Conservation (phyloP, 2,797 vertebrate species). For the Danio jaintianensis region DNA sequence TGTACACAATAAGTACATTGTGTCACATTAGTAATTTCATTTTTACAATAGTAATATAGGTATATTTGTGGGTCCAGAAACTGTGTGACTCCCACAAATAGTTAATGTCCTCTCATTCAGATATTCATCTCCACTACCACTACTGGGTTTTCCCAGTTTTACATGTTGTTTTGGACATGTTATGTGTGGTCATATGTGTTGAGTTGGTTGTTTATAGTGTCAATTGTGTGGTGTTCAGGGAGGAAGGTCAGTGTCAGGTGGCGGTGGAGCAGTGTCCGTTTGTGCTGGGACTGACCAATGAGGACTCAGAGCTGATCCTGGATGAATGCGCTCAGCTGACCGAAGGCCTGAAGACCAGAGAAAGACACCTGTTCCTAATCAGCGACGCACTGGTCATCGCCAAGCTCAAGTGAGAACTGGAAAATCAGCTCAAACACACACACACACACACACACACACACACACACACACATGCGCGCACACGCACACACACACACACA, state of each 20-base stretch:
- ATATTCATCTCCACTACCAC: not conserved
- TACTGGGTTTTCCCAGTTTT: not conserved
- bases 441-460: too few relatives aligned
- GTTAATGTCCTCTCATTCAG: too few relatives aligned
- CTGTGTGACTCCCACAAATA: too few relatives aligned
- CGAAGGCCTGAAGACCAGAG: slow-evolving; percentile 71
- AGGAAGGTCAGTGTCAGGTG: slow-evolving; percentile 69
- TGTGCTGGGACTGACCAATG: slow-evolving; percentile 73
- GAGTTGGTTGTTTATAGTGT: not conserved
- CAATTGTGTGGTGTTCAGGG: slow-evolving; percentile 66
- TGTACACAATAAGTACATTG: too few relatives aligned
- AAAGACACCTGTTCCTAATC: slow-evolving; percentile 80
- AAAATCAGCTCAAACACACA: too few relatives aligned
- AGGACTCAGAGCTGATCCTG: slow-evolving; percentile 75
- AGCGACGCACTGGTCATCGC: slow-evolving; percentile 74
- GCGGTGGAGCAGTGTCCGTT: slow-evolving; percentile 78
- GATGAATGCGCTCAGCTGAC: slow-evolving; percentile 75
- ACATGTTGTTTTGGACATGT: not conserved
- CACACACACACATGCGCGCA: too few relatives aligned
- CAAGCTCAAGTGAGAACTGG: slow-evolving; percentile 77
- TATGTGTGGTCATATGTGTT: not conserved
- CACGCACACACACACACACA: too few relatives aligned
- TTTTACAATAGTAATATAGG: too few relatives aligned
- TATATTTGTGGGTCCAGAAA: too few relatives aligned
- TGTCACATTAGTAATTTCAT: too few relatives aligned